These are phyloP conservation scores for Aphrocallistes beatrix DNA, from an alignment of 37 sponge, comb jelly and placozoan species.

Conservation along the genomic window DNA sequence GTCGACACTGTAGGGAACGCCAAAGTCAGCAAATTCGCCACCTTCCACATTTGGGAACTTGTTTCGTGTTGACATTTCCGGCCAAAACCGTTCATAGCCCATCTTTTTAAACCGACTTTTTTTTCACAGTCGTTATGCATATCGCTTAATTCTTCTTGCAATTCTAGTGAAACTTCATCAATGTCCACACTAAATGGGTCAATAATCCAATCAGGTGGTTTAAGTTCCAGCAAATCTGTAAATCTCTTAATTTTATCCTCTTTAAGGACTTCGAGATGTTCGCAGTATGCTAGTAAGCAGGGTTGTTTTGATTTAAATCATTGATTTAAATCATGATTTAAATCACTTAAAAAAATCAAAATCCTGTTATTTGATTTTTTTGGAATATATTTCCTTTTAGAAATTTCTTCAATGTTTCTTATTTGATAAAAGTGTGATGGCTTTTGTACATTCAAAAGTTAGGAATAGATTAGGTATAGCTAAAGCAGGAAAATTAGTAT, in stretches of 20 bases:
- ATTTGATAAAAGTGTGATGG: too few relatives aligned
- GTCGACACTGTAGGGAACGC: not conserved
- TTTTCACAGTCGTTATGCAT: not conserved
- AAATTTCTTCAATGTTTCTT: too few relatives aligned
- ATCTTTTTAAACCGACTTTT: not conserved
- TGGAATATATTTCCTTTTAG: too few relatives aligned
- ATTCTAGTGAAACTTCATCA: slow-evolving; percentile 16
- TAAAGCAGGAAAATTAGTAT: too few relatives aligned
- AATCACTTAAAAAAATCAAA: too few relatives aligned
- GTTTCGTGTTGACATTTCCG: slow-evolving; percentile 2
- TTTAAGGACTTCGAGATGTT: slow-evolving; percentile 14
- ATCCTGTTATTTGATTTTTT: too few relatives aligned
- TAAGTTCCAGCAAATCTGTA: slow-evolving; percentile 16
- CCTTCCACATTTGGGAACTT: slow-evolving; percentile 15
- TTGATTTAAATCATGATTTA: too few relatives aligned
- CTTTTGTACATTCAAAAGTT: too few relatives aligned
- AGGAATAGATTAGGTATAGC: too few relatives aligned
- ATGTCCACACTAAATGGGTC: slow-evolving; percentile 18
- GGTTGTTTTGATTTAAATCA: too few relatives aligned
- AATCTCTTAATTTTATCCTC: slow-evolving; percentile 9
- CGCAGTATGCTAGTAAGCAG: slow-evolving; percentile 20
- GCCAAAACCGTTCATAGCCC: slow-evolving; percentile 10
- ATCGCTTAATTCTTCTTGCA: not conserved
- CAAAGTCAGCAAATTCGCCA: not conserved
- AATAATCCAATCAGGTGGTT: slow-evolving; percentile 16